A percentile compares a stretch with the other conserved stretches of the same genome.
These are phyloP conservation scores for Frieseomelitta varia DNA, from an alignment of 1,140 invertebrate genomes.

Conservation along the genomic window DNA sequence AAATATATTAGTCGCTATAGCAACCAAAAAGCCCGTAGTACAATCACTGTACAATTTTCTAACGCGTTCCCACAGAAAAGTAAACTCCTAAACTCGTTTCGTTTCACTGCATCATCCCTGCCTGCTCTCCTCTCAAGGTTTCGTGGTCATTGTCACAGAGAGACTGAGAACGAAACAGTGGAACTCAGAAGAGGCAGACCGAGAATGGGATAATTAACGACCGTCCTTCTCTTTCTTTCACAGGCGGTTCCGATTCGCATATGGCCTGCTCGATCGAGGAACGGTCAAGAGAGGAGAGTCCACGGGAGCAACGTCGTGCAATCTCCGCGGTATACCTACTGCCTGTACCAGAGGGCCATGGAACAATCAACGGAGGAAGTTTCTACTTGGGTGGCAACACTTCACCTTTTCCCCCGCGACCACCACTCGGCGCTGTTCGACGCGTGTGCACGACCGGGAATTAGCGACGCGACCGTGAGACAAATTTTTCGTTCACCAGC, in stretches of 20 bases:
- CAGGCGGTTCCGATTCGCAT: constrained; percentile 40
- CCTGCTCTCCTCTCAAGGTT: neutral
- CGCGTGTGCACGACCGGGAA: constrained; percentile 43
- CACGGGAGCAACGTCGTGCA: constrained; percentile 30
- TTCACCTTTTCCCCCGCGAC: constrained; percentile 39
- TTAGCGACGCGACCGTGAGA: constrained; percentile 38
- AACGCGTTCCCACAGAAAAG: neutral
- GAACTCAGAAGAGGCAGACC: constrained; percentile 6
- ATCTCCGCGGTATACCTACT: constrained; percentile 14
- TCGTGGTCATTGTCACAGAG: constrained; percentile 15
- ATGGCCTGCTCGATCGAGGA: constrained; percentile 37
- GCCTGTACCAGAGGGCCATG: no score
- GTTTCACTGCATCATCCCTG: neutral
- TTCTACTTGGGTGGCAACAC: constrained; percentile 74
- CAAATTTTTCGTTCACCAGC: constrained; percentile 48
- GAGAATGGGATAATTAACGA: constrained; percentile 71
- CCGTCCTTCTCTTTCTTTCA: constrained; percentile 45
- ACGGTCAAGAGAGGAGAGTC: constrained; percentile 46
- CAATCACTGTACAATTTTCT: neutral
- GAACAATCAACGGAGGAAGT: constrained; percentile 73
- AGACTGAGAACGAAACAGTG: neutral
- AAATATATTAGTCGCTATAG: neutral
- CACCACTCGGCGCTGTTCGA: neutral
- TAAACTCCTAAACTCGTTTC: neutral
- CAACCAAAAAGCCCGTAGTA: neutral